A percentile compares a stretch with the other conserved stretches of the same genome.
These are phyloP conservation scores for Cranoglanis bouderius DNA, from an alignment of 2,113 vertebrate species.

Conservation along the genomic window DNA sequence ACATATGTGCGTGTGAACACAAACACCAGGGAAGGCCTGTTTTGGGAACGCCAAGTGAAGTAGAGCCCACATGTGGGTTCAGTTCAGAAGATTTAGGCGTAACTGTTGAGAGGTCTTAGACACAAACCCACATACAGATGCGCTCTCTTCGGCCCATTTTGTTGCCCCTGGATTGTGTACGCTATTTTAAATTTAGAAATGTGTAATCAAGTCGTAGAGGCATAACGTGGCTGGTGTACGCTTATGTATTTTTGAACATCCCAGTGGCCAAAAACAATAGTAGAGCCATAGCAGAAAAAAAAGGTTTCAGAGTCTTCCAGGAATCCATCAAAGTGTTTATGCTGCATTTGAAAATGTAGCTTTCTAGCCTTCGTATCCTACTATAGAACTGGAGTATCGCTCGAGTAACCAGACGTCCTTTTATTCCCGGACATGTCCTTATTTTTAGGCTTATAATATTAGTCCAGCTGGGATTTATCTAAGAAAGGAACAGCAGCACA, in stretches of 20 bases:
- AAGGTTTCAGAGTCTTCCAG: slow-evolving; percentile 6
- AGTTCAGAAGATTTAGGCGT: slow-evolving; percentile 27
- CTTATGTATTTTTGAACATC: slow-evolving; percentile 49
- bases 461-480: background rate
- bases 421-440: background rate
- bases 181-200: slow-evolving; percentile 49
- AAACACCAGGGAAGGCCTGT: background rate
- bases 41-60: background rate
- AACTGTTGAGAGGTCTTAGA: slow-evolving; percentile 15
- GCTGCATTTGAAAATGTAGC: background rate
- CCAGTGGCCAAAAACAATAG: slow-evolving; percentile 50
- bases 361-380: background rate
- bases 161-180: background rate
- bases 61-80: slow-evolving; percentile 13
- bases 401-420: background rate
- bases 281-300: slow-evolving; percentile 19
- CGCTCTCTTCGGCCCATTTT: background rate
- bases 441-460: background rate
- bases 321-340: slow-evolving; percentile 42
- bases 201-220: slow-evolving; percentile 54
- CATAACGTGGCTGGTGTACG: slow-evolving; percentile 19
- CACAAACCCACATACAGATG: background rate
- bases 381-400: background rate
- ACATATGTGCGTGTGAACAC: background rate
- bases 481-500: background rate